These are phyloP conservation scores for Antheraea mylitta DNA, from an alignment of 1,140 invertebrate species.

Conservation along the genomic window DNA sequence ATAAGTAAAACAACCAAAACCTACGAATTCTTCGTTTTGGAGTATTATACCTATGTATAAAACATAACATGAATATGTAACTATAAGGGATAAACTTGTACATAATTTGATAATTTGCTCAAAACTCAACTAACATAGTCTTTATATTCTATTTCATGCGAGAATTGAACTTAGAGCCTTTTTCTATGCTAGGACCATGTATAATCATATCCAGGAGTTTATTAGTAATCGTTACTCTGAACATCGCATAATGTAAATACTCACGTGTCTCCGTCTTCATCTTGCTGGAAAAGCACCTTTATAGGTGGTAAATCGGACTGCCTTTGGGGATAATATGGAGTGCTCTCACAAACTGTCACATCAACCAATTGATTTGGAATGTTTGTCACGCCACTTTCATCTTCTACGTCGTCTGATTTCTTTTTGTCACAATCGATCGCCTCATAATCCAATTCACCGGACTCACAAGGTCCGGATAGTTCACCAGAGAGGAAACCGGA, in stretches of 20 bases:
- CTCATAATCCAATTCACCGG: constrained; percentile 23
- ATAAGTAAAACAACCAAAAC: no score
- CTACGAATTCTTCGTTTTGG: no score
- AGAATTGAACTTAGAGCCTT: no score
- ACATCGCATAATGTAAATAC: constrained; percentile 40
- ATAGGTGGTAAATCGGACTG: constrained; percentile 33
- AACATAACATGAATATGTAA: no score
- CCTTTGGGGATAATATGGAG: not conserved
- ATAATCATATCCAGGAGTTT: not conserved
- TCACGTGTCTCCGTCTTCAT: constrained; percentile 86
- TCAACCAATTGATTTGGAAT: constrained; percentile 13
- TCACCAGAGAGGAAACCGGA: constrained; percentile 48
- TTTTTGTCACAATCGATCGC: constrained; percentile 8
- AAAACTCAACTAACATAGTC: no score
- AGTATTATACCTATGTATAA: no score
- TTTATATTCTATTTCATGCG: no score
- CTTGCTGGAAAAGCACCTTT: constrained; percentile 79
- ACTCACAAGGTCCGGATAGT: constrained; percentile 39
- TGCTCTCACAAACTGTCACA: constrained; percentile 10
- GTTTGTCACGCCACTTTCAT: constrained; percentile 22
- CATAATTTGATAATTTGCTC: no score
- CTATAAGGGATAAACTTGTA: no score
- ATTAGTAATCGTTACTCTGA: not conserved
- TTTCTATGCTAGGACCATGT: not conserved
- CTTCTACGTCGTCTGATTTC: constrained; percentile 14